Evolutionary conservation across 2,888 invertebrate species (phyloP).

Genomic region (Limnephilus auricula): DNA sequence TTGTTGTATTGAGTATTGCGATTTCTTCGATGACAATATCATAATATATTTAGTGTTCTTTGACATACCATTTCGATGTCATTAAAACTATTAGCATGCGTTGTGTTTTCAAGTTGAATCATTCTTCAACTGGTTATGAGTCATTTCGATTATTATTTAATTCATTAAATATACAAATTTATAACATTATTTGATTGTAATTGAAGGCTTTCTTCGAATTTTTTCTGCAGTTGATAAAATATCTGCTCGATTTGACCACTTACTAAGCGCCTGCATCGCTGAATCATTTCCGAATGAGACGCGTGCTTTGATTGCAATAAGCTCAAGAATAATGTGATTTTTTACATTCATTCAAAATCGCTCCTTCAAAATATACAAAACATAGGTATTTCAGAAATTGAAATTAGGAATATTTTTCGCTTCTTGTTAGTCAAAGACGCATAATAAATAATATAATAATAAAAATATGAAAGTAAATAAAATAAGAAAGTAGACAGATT

Average conservation of each 20-base stretch:
- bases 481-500: too few relatives aligned
- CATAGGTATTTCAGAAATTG: too few relatives aligned
- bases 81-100: neutral
- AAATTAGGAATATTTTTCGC: too few relatives aligned
- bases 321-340: neutral
- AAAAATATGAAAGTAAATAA: too few relatives aligned
- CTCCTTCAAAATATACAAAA: neutral
- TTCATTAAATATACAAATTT: too few relatives aligned
- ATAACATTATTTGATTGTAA: neutral
- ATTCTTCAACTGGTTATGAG: neutral
- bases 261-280: neutral
- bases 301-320: neutral
- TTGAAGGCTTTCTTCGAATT: neutral
- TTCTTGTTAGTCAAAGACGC: too few relatives aligned
- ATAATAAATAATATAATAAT: too few relatives aligned
- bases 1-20: neutral
- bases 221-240: neutral
- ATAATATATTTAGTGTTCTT: neutral
- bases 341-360: neutral
- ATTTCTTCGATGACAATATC: neutral
- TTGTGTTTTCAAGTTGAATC: neutral
- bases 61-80: neutral
- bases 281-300: neutral
- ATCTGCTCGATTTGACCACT: neutral
- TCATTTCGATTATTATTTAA: neutral